Percentiles rank a stretch among this genome's conserved stretches.
These are phyloP conservation scores for Meteorus sp. DNA, from an alignment of 1,140 invertebrate genomes.

Conservation along the genomic window DNA sequence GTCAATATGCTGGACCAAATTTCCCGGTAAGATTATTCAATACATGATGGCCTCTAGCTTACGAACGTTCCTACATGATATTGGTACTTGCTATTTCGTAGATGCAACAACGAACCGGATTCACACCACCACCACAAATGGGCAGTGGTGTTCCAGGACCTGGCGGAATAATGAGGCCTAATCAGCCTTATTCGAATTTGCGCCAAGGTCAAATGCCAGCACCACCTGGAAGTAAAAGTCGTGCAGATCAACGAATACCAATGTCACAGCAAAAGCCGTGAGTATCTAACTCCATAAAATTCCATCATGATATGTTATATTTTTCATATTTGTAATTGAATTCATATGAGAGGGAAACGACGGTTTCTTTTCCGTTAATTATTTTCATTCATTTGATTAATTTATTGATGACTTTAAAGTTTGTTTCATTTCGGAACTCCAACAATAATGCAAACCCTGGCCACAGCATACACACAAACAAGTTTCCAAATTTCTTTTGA, in stretches of 20 bases:
- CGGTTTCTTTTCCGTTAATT: no score
- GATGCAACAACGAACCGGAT: conserved; percentile 60
- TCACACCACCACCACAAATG: conserved; percentile 62
- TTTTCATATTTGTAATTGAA: no score
- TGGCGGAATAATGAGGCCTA: conserved; percentile 63
- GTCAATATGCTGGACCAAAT: conserved; percentile 65
- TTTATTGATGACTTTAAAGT: conserved; percentile 25
- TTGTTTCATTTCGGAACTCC: conserved; percentile 24
- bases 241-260: conserved; percentile 63
- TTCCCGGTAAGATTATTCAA: conserved; percentile 60
- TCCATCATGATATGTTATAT: no score
- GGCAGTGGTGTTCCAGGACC: conserved; percentile 55
- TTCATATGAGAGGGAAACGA: no score
- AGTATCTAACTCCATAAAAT: conserved; percentile 53
- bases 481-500: conserved; percentile 47
- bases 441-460: conserved; percentile 17
- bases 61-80: conserved; percentile 16
- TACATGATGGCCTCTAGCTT: conserved; percentile 4
- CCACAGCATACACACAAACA: conserved; percentile 5
- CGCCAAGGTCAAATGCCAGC: conserved; percentile 62
- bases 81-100: conserved; percentile 33
- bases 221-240: conserved; percentile 64
- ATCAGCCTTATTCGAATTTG: conserved; percentile 63
- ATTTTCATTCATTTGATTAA: conserved; percentile 34
- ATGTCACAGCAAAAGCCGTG: conserved; percentile 69